Percentiles rank a stretch among this genome's conserved stretches.
Conservation (phyloP, 2,888 invertebrate species). For the Adela reaumurella region DNA sequence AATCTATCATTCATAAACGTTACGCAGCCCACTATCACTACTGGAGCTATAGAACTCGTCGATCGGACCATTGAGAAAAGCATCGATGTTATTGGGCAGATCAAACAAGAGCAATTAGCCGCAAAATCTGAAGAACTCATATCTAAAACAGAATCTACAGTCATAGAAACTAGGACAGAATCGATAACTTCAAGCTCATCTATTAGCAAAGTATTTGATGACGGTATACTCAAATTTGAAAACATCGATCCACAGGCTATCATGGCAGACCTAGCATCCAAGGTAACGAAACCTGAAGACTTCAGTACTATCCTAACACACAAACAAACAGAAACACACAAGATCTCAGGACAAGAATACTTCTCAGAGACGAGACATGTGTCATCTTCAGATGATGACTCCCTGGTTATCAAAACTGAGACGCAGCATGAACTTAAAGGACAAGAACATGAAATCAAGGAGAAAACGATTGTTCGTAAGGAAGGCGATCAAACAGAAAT, state of each 20-base stretch:
- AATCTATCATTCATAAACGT: constrained; percentile 46
- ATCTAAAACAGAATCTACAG: constrained; percentile 26
- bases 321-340: constrained; percentile 47
- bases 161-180: constrained; percentile 40
- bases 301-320: constrained; percentile 45
- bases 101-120: constrained; percentile 39
- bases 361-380: constrained; percentile 47
- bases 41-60: constrained; percentile 52
- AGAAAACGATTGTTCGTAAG: constrained; percentile 41
- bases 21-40: constrained; percentile 51
- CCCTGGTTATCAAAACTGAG: constrained; percentile 43
- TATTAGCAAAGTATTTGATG: constrained; percentile 35
- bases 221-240: constrained; percentile 33
- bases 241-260: constrained; percentile 36
- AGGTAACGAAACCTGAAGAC: constrained; percentile 31
- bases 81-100: constrained; percentile 39
- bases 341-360: constrained; percentile 48
- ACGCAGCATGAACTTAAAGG: constrained; percentile 43
- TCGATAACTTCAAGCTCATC: constrained; percentile 44
- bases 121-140: constrained; percentile 42
- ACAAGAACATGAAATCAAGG: constrained; percentile 46
- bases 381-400: constrained; percentile 48
- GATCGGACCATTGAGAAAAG: constrained; percentile 48
- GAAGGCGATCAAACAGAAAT: constrained; percentile 49
- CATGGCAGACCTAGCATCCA: constrained; percentile 43